These are phyloP conservation scores for Graphium colonna DNA, from an alignment of 2,888 invertebrate genomes.

Conservation along the genomic window DNA sequence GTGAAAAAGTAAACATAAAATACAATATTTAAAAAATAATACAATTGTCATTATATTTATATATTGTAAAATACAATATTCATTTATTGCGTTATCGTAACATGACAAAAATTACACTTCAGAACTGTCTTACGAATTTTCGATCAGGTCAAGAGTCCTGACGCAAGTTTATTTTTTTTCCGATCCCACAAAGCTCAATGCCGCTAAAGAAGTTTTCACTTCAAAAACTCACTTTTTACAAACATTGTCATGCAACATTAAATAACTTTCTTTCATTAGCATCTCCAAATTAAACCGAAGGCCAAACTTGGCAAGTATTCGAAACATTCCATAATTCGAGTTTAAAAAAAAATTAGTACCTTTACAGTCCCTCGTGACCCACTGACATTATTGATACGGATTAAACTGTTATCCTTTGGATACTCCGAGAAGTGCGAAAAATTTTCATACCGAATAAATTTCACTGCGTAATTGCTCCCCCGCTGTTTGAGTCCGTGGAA, in stretches of 20 bases:
- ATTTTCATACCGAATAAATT: constrained; percentile 12
- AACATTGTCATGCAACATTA: background rate
- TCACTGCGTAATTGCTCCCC: constrained; percentile 28
- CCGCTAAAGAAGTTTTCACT: too few species aligned
- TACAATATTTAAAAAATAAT: too few species aligned
- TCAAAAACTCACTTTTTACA: background rate
- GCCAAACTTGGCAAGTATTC: background rate
- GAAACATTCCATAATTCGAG: constrained; percentile 1
- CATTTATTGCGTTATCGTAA: too few species aligned
- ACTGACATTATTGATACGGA: constrained; percentile 28
- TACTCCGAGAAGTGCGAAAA: constrained; percentile 5
- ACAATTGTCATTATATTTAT: too few species aligned
- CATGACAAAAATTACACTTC: too few species aligned
- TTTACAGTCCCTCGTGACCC: constrained; percentile 19
- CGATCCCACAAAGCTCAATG: too few species aligned
- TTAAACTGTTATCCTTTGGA: constrained; percentile 28
- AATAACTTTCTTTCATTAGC: background rate
- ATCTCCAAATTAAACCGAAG: background rate
- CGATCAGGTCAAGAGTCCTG: too few species aligned
- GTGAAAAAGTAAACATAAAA: too few species aligned
- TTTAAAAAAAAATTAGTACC: constrained; percentile 7
- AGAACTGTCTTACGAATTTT: too few species aligned
- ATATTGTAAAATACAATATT: too few species aligned
- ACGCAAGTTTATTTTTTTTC: too few species aligned
- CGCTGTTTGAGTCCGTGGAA: constrained; percentile 31